Base-by-base conservation (phyloP, 2,113 vertebrate genomes). In the Potamarius usumacintae region DNA sequence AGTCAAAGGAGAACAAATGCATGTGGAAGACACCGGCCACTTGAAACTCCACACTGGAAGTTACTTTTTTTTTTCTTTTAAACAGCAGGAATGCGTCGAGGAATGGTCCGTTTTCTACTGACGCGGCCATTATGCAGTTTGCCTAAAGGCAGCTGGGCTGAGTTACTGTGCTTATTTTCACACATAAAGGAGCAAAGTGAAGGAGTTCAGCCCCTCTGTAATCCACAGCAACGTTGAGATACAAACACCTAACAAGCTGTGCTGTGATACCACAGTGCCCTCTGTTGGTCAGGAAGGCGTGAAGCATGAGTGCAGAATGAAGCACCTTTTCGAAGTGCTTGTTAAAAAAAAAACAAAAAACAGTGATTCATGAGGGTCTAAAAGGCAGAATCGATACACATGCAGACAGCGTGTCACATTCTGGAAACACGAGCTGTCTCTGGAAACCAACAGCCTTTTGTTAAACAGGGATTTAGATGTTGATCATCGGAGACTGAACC, bases 81-180 rank as follows among this genome's bases (percentile, higher is more conserved):
- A 81, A 78, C 82, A 84, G n/a, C 34, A 27, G 17, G 42, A 42
- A 42, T 42, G 62, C 27, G 76, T 71, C 85, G 17, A 57, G 76
- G 71, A 74, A 48, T 34, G 17, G 86, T 78, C 71, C 34, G 79
- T 55, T 88, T 62, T 69, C 80, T 83, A 72, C 65, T 80, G 72
- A 86, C 48, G 50, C 17, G 72, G 25, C 63, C 27, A n/a, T 88
- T 83, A 80, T 58, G 27, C 63, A 74, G 69, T 83, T 62, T 83
- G 71, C 71, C 80, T 83, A 83, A 77, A 86, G 79, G 48, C 71
- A 53, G 84, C 78, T 60, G 34, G 90, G 81, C 80, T 50, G 82
- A 83, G 63, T 90, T 87, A 83, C 57, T 50, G n/a, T 84, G 67
- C 85, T 91, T 87, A 88, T 85, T 84, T 76, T 85, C 53, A 88